Percentiles rank a stretch among this genome's conserved stretches.
These are phyloP conservation scores for Clarias fuscus DNA, from an alignment of 2,797 vertebrate species.

Conservation along the genomic window DNA sequence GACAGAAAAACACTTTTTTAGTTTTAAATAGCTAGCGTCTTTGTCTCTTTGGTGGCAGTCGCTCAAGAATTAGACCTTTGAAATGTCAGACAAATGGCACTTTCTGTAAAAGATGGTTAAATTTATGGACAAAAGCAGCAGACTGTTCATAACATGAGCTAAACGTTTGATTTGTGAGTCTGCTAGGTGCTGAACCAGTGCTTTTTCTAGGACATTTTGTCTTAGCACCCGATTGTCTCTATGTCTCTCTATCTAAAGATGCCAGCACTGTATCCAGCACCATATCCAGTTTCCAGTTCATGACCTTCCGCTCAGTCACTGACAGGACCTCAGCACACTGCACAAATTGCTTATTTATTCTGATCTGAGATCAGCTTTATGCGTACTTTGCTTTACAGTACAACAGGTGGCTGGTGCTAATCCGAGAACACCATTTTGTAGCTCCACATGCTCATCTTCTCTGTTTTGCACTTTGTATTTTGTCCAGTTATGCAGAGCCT, in stretches of 20 bases:
- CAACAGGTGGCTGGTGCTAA: slow-evolving; percentile 1
- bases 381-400: neutral
- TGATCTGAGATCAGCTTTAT: slow-evolving; percentile 28
- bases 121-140: neutral
- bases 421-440: neutral
- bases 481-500: slow-evolving; percentile 5
- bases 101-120: neutral
- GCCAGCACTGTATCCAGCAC: slow-evolving; percentile 86
- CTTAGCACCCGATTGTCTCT: slow-evolving; percentile 17
- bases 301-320: slow-evolving; percentile 85
- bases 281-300: slow-evolving; percentile 89
- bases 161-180: neutral
- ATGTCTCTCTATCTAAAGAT: slow-evolving; percentile 68
- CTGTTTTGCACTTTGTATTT: slow-evolving; percentile 25
- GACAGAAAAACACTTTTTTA: neutral
- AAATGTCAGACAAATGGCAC: neutral
- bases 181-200: neutral
- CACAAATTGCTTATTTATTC: neutral
- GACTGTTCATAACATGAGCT: neutral
- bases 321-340: slow-evolving; percentile 65
- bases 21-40: neutral
- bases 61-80: neutral
- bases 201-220: neutral
- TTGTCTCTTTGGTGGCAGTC: too few relatives aligned
- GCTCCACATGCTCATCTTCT: slow-evolving; percentile 20